Evolutionary conservation across 1,140 invertebrate genomes (phyloP).

Genomic region (Luehdorfia chinensis): DNA sequence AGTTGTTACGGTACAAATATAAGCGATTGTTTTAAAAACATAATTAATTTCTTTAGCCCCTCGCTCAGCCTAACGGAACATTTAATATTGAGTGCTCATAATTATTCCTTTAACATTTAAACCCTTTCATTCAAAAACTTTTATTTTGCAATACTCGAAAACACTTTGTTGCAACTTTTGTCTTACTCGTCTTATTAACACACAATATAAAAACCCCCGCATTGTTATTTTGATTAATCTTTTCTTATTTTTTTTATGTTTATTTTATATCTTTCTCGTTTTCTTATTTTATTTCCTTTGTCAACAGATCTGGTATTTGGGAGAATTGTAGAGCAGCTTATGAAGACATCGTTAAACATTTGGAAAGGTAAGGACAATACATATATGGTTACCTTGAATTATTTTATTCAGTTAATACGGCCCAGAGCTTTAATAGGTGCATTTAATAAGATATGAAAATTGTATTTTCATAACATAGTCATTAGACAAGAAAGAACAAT

Average conservation of each 20-base stretch:
- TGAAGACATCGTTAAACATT: constrained; percentile 94
- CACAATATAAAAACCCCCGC: constrained; percentile 29
- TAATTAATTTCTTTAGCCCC: constrained; percentile 74
- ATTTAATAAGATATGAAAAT: not conserved
- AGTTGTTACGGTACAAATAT: constrained; percentile 69
- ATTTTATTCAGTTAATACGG: constrained; percentile 33
- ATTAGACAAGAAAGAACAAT: too few species aligned
- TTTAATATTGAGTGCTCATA: constrained; percentile 76
- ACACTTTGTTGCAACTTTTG: constrained; percentile 57
- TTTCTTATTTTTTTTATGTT: constrained; percentile 37
- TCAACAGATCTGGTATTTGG: constrained; percentile 92
- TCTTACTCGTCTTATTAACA: constrained; percentile 39
- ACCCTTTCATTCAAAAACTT: constrained; percentile 66
- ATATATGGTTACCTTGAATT: too few species aligned
- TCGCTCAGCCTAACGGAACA: constrained; percentile 68
- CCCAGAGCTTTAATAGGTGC: not conserved
- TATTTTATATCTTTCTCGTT: constrained; percentile 37
- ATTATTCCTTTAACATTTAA: constrained; percentile 72
- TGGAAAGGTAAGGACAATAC: not conserved
- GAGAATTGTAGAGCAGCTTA: constrained; percentile 95
- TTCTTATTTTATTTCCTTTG: constrained; percentile 67
- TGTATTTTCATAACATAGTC: too few species aligned
- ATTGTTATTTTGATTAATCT: constrained; percentile 18
- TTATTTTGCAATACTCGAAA: constrained; percentile 50
- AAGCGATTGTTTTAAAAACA: constrained; percentile 76